phyloP scores from a whole-genome alignment of 1,140 invertebrate genomes.

The Coelopa frigida region DNA sequence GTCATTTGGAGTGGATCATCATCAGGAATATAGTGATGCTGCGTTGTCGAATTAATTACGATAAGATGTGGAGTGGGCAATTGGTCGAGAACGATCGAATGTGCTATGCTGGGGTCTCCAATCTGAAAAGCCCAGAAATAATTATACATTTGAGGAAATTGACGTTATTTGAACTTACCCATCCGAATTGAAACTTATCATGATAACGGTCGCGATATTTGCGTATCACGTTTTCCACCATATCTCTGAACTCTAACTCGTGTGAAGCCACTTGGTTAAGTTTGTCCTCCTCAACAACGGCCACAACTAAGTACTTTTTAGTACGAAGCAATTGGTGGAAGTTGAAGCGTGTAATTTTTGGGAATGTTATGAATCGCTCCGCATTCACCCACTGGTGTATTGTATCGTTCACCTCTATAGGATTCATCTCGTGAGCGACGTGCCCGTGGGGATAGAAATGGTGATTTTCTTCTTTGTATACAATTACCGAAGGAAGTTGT shows the following conservation, averaged over 20 bases:
- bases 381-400: constrained; percentile 80
- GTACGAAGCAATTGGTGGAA: constrained; percentile 75
- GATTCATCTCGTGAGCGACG: constrained; percentile 44
- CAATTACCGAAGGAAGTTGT: constrained; percentile 65
- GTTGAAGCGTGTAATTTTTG: constrained; percentile 73
- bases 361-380: constrained; percentile 85
- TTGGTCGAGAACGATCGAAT: constrained; percentile 81
- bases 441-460: constrained; percentile 60
- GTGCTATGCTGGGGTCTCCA: constrained; percentile 76
- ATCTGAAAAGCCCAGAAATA: constrained; percentile 38
- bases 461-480: constrained; percentile 73
- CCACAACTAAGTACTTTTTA: constrained; percentile 80
- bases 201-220: constrained; percentile 72
- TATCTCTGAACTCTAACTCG: constrained; percentile 76
- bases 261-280: constrained; percentile 70
- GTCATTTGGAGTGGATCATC: constrained; percentile 74
- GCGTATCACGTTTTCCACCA: constrained; percentile 75
- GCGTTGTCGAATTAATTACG: constrained; percentile 82
- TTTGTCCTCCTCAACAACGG: constrained; percentile 82
- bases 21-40: constrained; percentile 83
- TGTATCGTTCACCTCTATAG: constrained; percentile 55
- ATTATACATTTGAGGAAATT: not conserved
- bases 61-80: constrained; percentile 78
- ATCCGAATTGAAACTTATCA: constrained; percentile 84
- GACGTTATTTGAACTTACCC: constrained; percentile 47